Evolutionary conservation across 2,888 invertebrate genomes (phyloP), one percentile per base, ranked within the genome.

Genomic region (Theodoxus fluviatilis): DNA sequence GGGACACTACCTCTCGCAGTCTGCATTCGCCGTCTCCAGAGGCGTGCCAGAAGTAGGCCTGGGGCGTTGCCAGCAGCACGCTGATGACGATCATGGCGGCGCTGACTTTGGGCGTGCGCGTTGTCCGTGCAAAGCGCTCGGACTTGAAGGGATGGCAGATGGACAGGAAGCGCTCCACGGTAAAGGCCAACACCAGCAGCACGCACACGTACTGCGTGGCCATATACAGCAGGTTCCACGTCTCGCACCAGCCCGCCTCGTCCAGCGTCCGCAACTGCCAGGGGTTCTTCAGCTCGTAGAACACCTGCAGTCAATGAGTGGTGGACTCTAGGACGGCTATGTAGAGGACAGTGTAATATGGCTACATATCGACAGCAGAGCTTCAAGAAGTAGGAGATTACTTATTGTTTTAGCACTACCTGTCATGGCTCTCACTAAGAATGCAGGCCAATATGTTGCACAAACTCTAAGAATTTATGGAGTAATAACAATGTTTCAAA

Each of bases 151-250:
- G 83, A 52, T 77, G 77, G 49, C 77, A 81, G 37, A 83, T 77
- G 9, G 85, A 84, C 38, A 86, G 79, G 49, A 83, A 85, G 4
- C 85, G 71, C 71, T 86, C 86, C 3, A 81, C 75, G 1, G 85
- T 86, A 71, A 86, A 86, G 31, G 82, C 84, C 22, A 85, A 78
- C 0, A 86, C 84, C 6, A 86, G 78, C 12, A 86, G 69, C 12
- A 85, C 83, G 31, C 84, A 83, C 35, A 84, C 75, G 72, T 85
- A 86, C 71, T 85, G 84, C 9, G 81, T 79, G 25, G 80, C 78
- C 71, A 84, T 76, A 67, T 79, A 83, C n/a, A 85, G 31, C 12
- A 84, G 71, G 68, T 82, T 81, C 76, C 83, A 85, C 1, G 76
- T 71, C 52, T 83, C 81, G 70, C 86, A 86, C 71, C 83, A 73